Evolutionary conservation across 2,888 invertebrate genomes (phyloP), one percentile per base, ranked within the genome.

Genomic region (Suillia variegata): DNA sequence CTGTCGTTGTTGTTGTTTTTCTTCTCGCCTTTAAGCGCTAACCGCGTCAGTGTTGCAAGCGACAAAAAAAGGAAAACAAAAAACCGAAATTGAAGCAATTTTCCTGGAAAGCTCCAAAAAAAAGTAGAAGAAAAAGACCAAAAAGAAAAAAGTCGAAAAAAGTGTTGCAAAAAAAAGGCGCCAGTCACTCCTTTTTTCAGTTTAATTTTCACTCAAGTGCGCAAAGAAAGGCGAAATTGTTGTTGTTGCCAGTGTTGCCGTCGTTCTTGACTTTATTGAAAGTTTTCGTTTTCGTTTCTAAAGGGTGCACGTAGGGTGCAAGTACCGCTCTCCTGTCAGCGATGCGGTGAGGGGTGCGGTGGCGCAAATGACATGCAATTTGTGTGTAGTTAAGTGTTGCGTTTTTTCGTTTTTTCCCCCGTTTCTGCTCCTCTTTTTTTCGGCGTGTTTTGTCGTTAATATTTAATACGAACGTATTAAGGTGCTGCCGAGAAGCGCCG

Each of bases 371-470:
- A 38, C 38, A 38, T 38, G 38, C 38, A 38, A 38, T 38, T 38
- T 38, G 38, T 38, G 38, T 38, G 38, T 38, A 38, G 38, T 38
- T 38, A 38, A 38, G 38, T 38, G 38, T 38, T 38, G 38, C 38
- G 15, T 38, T 38, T 13, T 5, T 13, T 38, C n/a, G 4, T 38
- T 38, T 38, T 38, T 38, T 13, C 12, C 12, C 38, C n/a, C n/a
- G n/a, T n/a, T n/a, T n/a, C n/a, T n/a, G n/a, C n/a, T n/a, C n/a
- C n/a, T n/a, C n/a, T n/a, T n/a, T n/a, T n/a, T n/a, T n/a, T n/a
- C n/a, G n/a, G n/a, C n/a, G n/a, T n/a, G n/a, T n/a, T n/a, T n/a
- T n/a, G 38, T 38, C 15, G 38, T 38, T 38, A 38, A 38, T 38
- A 38, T 38, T 38, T 38, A 38, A 38, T 38, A 38, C 38, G 38